phyloP scores from a whole-genome alignment of 2,113 vertebrate species.

The Proterorhinus semilunaris region DNA sequence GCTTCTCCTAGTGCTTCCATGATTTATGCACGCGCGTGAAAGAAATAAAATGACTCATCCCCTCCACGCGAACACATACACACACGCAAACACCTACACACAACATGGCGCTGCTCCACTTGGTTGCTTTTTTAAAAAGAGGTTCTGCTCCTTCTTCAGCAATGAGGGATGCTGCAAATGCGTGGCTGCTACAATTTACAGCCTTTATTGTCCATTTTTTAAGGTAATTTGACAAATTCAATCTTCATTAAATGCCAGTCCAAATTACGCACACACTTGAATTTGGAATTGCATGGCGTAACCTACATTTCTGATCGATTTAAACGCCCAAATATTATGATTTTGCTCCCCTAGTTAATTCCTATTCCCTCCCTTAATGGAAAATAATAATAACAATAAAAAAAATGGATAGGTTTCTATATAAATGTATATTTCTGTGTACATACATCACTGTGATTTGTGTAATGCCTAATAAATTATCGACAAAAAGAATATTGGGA shows the following conservation, averaged over 20 bases:
- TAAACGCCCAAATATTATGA: conserved; percentile 23
- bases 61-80: conserved; percentile 10
- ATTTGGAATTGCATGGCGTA: conserved; percentile 52
- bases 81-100: background rate
- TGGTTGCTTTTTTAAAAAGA: background rate
- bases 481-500: conserved; percentile 45
- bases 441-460: conserved; percentile 69
- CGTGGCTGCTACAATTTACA: background rate
- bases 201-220: background rate
- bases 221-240: background rate
- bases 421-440: conserved; percentile 67
- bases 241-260: background rate
- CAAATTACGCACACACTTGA: conserved; percentile 10
- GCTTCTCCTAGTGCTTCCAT: conserved; percentile 84
- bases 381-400: conserved; percentile 14
- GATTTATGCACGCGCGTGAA: conserved; percentile 2
- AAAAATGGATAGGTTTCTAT: conserved; percentile 42
- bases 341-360: background rate
- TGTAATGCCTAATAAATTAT: conserved; percentile 79
- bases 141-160: background rate
- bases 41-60: background rate
- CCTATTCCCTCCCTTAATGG: conserved; percentile 54
- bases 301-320: conserved; percentile 6
- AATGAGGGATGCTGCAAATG: background rate
- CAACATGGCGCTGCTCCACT: conserved; percentile 30